Conservation (phyloP, 2,888 invertebrate genomes). For the Charanyca ferruginea region DNA sequence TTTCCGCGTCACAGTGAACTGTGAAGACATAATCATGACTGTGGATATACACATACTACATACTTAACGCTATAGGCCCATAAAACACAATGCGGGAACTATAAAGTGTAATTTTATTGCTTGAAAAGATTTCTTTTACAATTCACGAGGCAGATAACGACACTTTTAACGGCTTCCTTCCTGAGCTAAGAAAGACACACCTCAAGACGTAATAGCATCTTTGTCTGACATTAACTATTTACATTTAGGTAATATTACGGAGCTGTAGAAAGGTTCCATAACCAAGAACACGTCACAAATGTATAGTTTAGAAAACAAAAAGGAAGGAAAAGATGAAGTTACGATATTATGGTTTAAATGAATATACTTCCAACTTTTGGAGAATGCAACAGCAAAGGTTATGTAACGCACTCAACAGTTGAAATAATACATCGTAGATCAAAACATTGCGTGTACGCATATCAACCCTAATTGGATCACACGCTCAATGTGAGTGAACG, state of each 20-base stretch:
- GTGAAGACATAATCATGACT: conserved; percentile 22
- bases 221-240: not conserved
- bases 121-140: conserved; percentile 21
- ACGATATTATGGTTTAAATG: not conserved
- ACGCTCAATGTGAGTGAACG: conserved; percentile 34
- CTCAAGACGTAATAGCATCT: not conserved
- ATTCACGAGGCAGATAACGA: not conserved
- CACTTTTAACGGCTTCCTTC: conserved; percentile 26
- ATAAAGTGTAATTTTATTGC: conserved; percentile 26
- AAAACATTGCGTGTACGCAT: conserved; percentile 18
- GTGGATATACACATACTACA: too few relatives aligned
- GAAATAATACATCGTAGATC: not conserved
- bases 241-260: not conserved
- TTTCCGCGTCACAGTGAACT: conserved; percentile 1
- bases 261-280: not conserved
- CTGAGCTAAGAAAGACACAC: conserved; percentile 12
- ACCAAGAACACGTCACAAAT: not conserved
- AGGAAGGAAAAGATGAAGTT: not conserved
- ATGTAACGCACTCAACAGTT: conserved; percentile 1
- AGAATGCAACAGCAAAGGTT: not conserved
- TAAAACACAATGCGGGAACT: not conserved
- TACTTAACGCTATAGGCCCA: not conserved
- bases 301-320: not conserved
- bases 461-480: conserved; percentile 34
- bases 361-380: not conserved